phyloP scores from a whole-genome alignment of 2,888 invertebrate species.

The Nemapogon koenigi region DNA sequence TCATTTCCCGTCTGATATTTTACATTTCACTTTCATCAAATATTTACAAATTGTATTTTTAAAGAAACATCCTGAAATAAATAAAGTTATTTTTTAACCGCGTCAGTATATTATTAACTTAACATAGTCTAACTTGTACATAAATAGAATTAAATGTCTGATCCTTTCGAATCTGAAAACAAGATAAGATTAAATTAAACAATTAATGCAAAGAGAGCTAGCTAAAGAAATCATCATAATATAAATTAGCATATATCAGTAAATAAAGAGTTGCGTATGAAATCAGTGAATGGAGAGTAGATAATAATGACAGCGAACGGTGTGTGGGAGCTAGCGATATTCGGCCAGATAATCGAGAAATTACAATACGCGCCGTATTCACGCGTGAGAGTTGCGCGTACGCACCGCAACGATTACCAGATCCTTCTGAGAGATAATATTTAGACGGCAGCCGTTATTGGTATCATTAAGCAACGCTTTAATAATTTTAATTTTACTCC shows the following conservation, averaged over 20 bases:
- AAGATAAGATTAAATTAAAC: no score
- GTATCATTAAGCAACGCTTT: constrained; percentile 11
- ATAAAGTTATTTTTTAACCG: no score
- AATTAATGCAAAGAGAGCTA: no score
- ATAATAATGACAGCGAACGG: constrained; percentile 6
- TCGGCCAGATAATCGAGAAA: constrained; percentile 9
- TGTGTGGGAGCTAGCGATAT: constrained; percentile 9
- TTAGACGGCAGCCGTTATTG: constrained; percentile 13
- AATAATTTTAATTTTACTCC: constrained; percentile 8
- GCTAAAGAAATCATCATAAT: constrained; percentile 2
- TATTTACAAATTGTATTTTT: no score
- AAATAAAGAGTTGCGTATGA: constrained; percentile 3
- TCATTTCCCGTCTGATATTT: neutral
- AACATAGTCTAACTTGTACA: no score
- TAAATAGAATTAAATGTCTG: no score
- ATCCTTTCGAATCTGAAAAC: no score
- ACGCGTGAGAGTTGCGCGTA: constrained; percentile 9
- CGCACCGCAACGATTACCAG: constrained; percentile 8
- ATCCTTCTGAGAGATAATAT: constrained; percentile 9
- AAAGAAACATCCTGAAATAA: no score
- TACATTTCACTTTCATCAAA: neutral
- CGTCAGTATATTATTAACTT: no score
- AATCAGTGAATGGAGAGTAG: constrained; percentile 4
- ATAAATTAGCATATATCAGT: constrained; percentile 1
- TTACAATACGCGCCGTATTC: constrained; percentile 7